These are phyloP conservation scores for Tetheella fluctuosa DNA, from an alignment of 2,888 invertebrate species.

Conservation along the genomic window DNA sequence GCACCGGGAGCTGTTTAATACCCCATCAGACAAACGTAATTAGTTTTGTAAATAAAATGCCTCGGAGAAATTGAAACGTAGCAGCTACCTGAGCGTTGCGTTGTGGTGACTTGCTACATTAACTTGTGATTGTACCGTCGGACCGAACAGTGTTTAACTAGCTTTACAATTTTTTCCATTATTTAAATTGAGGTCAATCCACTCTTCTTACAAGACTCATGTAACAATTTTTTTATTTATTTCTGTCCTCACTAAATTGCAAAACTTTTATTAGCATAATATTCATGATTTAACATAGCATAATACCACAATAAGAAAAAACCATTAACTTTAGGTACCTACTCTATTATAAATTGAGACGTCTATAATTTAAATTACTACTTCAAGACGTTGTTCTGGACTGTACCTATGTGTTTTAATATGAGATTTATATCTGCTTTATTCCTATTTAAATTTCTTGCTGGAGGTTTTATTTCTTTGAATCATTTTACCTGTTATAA, in stretches of 20 bases:
- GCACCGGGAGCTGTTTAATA: constrained; percentile 77
- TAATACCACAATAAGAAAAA: background rate
- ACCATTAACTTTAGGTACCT: background rate
- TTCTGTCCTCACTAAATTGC: background rate
- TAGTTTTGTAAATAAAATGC: constrained; percentile 84
- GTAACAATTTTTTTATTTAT: background rate
- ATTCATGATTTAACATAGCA: background rate
- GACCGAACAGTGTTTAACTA: constrained; percentile 45
- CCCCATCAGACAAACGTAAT: constrained; percentile 82
- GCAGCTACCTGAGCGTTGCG: constrained; percentile 73
- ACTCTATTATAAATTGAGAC: background rate
- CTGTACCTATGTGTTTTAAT: constrained; percentile 35
- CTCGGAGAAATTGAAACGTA: constrained; percentile 82
- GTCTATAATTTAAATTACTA: background rate
- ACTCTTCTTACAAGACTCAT: constrained; percentile 7
- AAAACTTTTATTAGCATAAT: background rate
- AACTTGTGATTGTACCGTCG: constrained; percentile 58
- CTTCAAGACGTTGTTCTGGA: constrained; percentile 27
- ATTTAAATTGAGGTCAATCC: constrained; percentile 9
- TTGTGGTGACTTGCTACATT: constrained; percentile 77
- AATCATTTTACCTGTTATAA: constrained; percentile 15
- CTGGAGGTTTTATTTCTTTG: constrained; percentile 22
- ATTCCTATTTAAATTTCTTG: constrained; percentile 36
- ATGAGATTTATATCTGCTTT: constrained; percentile 39
- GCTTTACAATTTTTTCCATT: constrained; percentile 3